These are phyloP conservation scores for Drosophila paramelanica DNA, from an alignment of 2,888 invertebrate genomes.

Conservation along the genomic window DNA sequence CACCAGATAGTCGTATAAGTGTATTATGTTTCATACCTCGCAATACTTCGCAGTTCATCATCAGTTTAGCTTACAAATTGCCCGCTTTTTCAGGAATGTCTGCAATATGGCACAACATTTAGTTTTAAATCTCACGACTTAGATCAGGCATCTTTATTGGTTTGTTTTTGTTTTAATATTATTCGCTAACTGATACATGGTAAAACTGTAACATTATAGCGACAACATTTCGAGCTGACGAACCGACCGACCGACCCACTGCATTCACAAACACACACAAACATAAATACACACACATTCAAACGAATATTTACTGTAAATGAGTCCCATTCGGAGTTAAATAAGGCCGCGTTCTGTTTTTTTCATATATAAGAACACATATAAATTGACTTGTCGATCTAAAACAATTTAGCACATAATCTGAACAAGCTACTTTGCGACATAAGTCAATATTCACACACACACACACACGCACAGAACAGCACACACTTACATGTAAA, in stretches of 20 bases:
- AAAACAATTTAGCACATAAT: conserved; percentile 12
- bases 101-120: conserved; percentile 44
- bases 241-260: too few relatives aligned
- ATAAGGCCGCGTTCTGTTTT: too few relatives aligned
- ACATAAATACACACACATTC: too few relatives aligned
- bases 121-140: conserved; percentile 12
- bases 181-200: background rate
- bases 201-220: too few relatives aligned
- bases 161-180: background rate
- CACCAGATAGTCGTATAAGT: conserved; percentile 4
- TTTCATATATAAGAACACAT: too few relatives aligned
- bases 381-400: too few relatives aligned
- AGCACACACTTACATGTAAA: background rate
- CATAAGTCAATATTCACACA: conserved; percentile 6
- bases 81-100: conserved; percentile 29
- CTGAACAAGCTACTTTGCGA: conserved; percentile 19
- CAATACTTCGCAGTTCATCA: conserved; percentile 45
- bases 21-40: conserved; percentile 55
- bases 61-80: conserved; percentile 35
- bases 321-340: too few relatives aligned
- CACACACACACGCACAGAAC: background rate
- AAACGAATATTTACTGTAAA: too few relatives aligned
- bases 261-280: too few relatives aligned
- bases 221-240: too few relatives aligned
- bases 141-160: conserved; percentile 4